Percentiles rank a stretch among this genome's conserved stretches.
Conservation (phyloP, 2,113 vertebrate genomes). For the Microcebus ravelobensis region DNA sequence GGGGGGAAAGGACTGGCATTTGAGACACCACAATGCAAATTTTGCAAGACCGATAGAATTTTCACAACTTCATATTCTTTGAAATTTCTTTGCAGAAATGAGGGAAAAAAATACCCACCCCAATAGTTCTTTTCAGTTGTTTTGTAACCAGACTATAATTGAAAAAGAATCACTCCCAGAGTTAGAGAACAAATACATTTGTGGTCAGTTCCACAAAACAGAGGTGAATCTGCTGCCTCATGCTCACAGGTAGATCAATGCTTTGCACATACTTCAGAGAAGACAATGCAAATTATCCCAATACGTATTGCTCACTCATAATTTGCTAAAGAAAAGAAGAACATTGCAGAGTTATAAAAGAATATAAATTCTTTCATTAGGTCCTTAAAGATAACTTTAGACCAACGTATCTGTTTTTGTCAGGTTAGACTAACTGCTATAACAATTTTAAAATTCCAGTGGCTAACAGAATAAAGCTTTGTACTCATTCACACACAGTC, state of each 20-base stretch:
- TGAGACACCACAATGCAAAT: not conserved
- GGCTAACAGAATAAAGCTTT: not conserved
- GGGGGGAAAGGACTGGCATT: not conserved
- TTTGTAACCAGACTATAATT: not conserved
- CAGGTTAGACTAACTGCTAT: not conserved
- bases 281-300: not conserved
- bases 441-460: not conserved
- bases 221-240: not conserved
- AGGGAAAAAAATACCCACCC: not conserved
- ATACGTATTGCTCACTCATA: not conserved
- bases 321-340: constrained; percentile 22
- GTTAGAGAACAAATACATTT: not conserved
- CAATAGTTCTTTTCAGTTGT: not conserved
- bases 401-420: not conserved
- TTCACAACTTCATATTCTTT: not conserved
- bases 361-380: not conserved
- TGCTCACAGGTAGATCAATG: not conserved
- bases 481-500: not conserved
- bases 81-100: not conserved
- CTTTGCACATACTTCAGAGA: not conserved
- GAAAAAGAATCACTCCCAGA: not conserved
- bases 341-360: not conserved
- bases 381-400: not conserved
- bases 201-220: not conserved
- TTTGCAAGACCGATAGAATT: not conserved